Evolutionary conservation across 1,140 invertebrate species (phyloP), one percentile per base, ranked within the genome.

Genomic region (Penaeus indicus): DNA sequence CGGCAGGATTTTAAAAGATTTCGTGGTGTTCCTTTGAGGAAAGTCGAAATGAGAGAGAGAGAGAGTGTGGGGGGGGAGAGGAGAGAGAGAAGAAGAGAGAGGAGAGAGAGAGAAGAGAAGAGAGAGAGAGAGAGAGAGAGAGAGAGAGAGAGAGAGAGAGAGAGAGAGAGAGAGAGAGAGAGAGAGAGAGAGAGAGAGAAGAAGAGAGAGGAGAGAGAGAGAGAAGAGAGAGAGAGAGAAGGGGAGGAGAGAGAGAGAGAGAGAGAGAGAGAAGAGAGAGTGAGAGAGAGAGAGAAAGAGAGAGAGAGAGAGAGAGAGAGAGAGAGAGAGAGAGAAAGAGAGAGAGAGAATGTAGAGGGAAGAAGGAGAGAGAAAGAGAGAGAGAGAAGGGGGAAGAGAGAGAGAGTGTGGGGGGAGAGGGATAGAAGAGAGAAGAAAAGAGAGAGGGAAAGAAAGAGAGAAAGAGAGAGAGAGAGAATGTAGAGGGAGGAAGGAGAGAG

Each of bases 1-100:
- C 69, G 69, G 69, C 38, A 27, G 69, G 69, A 75, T 75, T 75
- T 75, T 75, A 75, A 75, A 75, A 75, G 69, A 75, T 75, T 75
- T 75, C 69, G 25, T 21, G 38, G 38, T 75, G 69, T 75, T 75
- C 69, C 69, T 75, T 75, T 75, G 69, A 75, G 69, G 38, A 38
- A 75, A 75, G 25, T 32, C 25, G 22, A 42, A 79, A 47, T n/a
- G 13, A 54, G 32, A 80, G 78, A 80, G 25, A 47, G 78, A 38
- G 62, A 84, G 82, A 67, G 60, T n/a, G 3, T 3, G 10, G 42
- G n/a, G 79, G 27, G 22, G 27, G 42, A 81, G 79, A 81, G 27
- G 18, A 54, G 11, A 38, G 60, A 64, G 25, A 27, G 32, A 62
- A 69, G 54, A 62, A 60, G 63, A 60, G 27, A 60, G 63, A 60